Conservation (phyloP, 30 jellyfish, hydroid and myxozoan genomes). For the Turritopsis rubra region DNA sequence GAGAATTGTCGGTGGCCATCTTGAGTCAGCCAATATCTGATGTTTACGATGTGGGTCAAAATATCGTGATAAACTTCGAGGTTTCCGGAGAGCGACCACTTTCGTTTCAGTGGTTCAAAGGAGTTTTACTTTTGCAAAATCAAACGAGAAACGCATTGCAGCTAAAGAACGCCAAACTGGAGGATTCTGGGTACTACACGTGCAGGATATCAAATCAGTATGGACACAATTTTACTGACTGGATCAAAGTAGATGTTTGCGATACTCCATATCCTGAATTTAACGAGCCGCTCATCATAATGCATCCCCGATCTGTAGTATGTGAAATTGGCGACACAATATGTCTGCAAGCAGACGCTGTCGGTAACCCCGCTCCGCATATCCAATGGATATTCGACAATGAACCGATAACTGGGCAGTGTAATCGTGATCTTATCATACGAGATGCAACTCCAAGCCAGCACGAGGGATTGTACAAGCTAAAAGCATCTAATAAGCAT, state of each 20-base stretch:
- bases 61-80: constrained; percentile 31
- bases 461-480: constrained; percentile 46
- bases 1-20: constrained; percentile 14
- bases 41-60: constrained; percentile 36
- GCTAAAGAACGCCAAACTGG: constrained; percentile 20
- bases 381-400: constrained; percentile 66
- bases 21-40: constrained; percentile 38
- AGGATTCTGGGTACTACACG: constrained; percentile 46
- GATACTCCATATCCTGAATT: constrained; percentile 9
- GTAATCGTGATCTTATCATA: constrained; percentile 31
- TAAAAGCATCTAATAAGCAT: constrained; percentile 53
- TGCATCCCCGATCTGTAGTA: constrained; percentile 57
- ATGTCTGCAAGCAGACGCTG: constrained; percentile 65
- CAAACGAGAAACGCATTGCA: constrained; percentile 17
- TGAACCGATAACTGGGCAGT: constrained; percentile 32
- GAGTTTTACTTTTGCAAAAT: constrained; percentile 2
- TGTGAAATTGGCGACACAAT: constrained; percentile 44
- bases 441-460: constrained; percentile 21
- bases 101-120: constrained; percentile 67
- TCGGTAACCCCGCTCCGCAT: constrained; percentile 84
- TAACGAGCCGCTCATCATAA: constrained; percentile 57
- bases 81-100: constrained; percentile 57
- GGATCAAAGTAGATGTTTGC: constrained; percentile 60
- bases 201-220: constrained; percentile 59
- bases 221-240: constrained; percentile 43